Evolutionary conservation across 2,797 vertebrate genomes (phyloP).

Genomic region (Florisuga fusca): DNA sequence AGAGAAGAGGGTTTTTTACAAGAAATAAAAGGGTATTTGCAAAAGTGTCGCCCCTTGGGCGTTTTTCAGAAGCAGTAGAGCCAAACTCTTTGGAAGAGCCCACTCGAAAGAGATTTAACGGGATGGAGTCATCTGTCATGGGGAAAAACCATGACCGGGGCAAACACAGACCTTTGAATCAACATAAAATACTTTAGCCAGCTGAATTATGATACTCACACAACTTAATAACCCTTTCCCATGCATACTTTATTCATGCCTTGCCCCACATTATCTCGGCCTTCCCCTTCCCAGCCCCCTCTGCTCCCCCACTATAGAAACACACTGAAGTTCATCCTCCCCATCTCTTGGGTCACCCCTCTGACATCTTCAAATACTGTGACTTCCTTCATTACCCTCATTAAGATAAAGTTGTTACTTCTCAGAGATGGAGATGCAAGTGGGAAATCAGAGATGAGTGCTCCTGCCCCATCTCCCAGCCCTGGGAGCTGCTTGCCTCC

Average conservation of each 20-base stretch:
- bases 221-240: neutral
- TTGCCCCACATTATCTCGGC: rapidly evolving
- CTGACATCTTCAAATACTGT: neutral
- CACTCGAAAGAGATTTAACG: neutral
- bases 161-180: neutral
- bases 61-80: neutral
- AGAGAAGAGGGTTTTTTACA: neutral
- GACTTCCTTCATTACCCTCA: neutral
- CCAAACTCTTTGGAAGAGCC: neutral
- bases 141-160: neutral
- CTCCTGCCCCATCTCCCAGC: rapidly evolving
- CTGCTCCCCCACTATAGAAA: neutral
- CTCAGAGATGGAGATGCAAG: rapidly evolving
- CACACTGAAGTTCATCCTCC: neutral
- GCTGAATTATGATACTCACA: neutral
- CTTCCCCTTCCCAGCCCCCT: neutral
- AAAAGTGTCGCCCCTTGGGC: neutral
- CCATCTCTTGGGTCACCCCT: neutral
- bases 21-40: neutral
- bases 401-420: neutral
- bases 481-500: neutral
- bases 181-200: neutral
- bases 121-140: neutral
- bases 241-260: neutral
- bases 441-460: neutral